phyloP scores from a whole-genome alignment of 2,797 vertebrate species.

The Pangasius larnaudii region DNA sequence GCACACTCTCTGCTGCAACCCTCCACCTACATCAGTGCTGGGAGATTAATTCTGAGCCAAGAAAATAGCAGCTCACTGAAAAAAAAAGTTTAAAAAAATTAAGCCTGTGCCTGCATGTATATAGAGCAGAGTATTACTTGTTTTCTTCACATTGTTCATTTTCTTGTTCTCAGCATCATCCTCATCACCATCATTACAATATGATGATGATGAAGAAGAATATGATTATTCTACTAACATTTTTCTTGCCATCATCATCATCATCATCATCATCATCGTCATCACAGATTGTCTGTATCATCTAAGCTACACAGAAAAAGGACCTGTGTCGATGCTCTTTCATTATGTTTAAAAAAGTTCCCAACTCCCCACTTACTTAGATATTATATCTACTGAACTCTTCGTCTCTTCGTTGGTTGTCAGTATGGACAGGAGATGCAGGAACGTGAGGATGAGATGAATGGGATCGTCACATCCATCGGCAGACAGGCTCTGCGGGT shows the following conservation, averaged over 20 bases:
- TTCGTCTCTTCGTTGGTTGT: neutral
- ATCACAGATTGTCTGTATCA: neutral
- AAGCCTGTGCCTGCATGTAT: neutral
- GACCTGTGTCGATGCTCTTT: neutral
- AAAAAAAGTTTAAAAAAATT: neutral
- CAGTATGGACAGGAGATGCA: slow-evolving; percentile 78
- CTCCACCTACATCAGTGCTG: neutral
- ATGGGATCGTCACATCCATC: slow-evolving; percentile 82
- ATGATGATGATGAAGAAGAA: neutral
- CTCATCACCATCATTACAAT: neutral
- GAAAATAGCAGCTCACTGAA: neutral
- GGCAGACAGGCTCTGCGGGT: slow-evolving; percentile 69
- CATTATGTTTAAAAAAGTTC: neutral
- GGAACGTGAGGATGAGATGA: slow-evolving; percentile 84
- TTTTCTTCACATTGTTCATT: neutral
- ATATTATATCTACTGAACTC: neutral
- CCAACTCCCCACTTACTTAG: neutral
- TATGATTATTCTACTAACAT: neutral
- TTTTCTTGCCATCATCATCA: neutral
- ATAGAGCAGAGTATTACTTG: neutral
- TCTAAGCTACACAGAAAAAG: neutral
- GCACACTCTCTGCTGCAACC: neutral
- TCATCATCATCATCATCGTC: neutral
- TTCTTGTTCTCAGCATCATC: neutral
- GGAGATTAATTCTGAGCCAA: neutral